Evolutionary conservation across 2,888 invertebrate species (phyloP).

Genomic region (Dioctria rufipes): DNA sequence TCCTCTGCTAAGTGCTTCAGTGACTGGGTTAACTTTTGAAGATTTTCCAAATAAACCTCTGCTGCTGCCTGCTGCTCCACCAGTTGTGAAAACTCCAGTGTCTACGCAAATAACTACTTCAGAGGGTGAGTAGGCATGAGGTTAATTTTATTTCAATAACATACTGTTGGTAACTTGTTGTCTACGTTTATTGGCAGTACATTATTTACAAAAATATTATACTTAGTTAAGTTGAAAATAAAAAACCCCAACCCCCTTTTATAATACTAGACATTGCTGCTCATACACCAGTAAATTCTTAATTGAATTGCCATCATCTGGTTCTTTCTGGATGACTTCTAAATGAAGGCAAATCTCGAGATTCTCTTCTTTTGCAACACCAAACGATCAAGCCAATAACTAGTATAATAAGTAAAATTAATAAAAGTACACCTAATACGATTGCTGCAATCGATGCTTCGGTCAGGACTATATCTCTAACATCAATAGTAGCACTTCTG

Average conservation of each 20-base stretch:
- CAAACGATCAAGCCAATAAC: slow-evolving; percentile 75
- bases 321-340: slow-evolving; percentile 66
- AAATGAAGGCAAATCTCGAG: slow-evolving; percentile 76
- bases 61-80: slow-evolving; percentile 77
- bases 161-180: slow-evolving; percentile 12
- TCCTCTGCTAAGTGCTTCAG: slow-evolving; percentile 81
- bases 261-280: background rate
- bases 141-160: too few species aligned
- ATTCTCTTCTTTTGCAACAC: slow-evolving; percentile 75
- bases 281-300: too few species aligned
- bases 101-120: slow-evolving; percentile 22
- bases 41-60: slow-evolving; percentile 82
- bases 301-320: background rate
- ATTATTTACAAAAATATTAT: background rate
- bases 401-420: slow-evolving; percentile 76
- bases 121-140: background rate
- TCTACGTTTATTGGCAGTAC: slow-evolving; percentile 19
- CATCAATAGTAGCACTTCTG: slow-evolving; percentile 77
- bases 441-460: slow-evolving; percentile 79
- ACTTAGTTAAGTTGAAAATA: slow-evolving; percentile 3
- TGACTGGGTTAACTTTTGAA: slow-evolving; percentile 81
- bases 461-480: slow-evolving; percentile 69
- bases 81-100: slow-evolving; percentile 62
- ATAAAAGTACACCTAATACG: slow-evolving; percentile 77
- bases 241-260: background rate